Evolutionary conservation across 2,888 invertebrate genomes (phyloP), one percentile per base, ranked within the genome.

Genomic region (Drosophila fungiperda): DNA sequence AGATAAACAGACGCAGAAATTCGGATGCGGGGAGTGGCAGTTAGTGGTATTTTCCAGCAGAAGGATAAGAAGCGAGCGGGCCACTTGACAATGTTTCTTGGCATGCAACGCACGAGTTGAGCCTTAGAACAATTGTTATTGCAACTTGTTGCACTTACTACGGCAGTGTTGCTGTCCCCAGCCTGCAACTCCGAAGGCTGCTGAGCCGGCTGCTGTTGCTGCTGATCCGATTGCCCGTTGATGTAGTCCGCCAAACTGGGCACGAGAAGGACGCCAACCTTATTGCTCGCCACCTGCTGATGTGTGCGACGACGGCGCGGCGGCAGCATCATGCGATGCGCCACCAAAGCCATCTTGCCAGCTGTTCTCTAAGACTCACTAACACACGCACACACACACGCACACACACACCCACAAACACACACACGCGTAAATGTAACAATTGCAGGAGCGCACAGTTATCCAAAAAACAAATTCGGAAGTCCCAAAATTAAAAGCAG

Each of bases 301-400:
- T 84, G 87, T 3, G 79, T 78, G 58, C 79, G 83, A 8, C 83
- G 84, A 40, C 73, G 70, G 50, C 87, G 87, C 53, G 74, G 29
- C 29, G 90, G 85, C 81, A 91, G 73, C 85, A 92, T 91, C 92
- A 92, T 91, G 11, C 92, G 90, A 75, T 92, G 92, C 50, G 92
- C 90, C 66, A 92, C 84, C 54, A 92, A 71, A 70, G 92, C 88
- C 92, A 92, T 92, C 53, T 61, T 76, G 26, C 42, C 60, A 52
- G 23, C 50, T 15, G 20, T 26, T 52, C 11, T 48, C 48, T n/a
- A 15, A 7, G 32, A 3, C 36, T 50, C 40, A 40, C 57, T 42
- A 29, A 17, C 32, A 17, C 35, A 48, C 32, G n/a, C 23, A 20
- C 20, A 17, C 12, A 7, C 36, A 38, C 38, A 48, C 40, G 40